Base-by-base conservation (phyloP, 2,888 invertebrate genomes). In the Craniophora ligustri region DNA sequence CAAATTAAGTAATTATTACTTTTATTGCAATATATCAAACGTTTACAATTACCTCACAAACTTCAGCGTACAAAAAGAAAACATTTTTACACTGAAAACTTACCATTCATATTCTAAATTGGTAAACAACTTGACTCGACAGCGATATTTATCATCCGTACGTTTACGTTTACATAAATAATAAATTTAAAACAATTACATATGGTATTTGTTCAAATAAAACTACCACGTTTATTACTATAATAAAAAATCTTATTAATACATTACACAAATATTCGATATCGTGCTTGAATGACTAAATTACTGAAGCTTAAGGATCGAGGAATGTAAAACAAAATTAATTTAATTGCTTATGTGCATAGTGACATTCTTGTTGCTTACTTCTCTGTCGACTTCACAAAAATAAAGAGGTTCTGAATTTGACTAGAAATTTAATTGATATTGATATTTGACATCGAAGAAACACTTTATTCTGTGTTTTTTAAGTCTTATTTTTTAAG, bases 111-210 rank as follows among this genome's bases (percentile, higher is more conserved):
- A 81, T 75, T 80, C 57, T 64, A 85, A 76, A 81, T 68, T 86
- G 87, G 87, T 88, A 87, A 87, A 86, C 82, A 85, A 81, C 68
- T 54, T 78, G 76, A 78, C 76, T 79, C 64, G 59, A 49, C 59
- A 75, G 79, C 79, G 79, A 80, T 60, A 78, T 57, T 68, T 80
- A 80, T 80, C 78, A 82, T 78, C 72, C 69, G 57, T 55, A 59
- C n/a, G 11, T 44, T 46, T 55, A 59, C n/a, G 11, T 44, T 46
- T 10, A 30, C 56, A 65, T 47, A 48, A 19, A 60, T 47, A 58
- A 56, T 42, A 38, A 50, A 50, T 47, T 57, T 13, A 55, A 46
- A 54, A 40, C 45, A 56, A 46, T 51, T 21, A n/a, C n/a, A n/a
- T n/a, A 47, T 51, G 53, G 60, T 50, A 50, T 60, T 58, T 61